Base-by-base conservation (phyloP, 1,140 invertebrate species). In the Orchesella cincta region DNA sequence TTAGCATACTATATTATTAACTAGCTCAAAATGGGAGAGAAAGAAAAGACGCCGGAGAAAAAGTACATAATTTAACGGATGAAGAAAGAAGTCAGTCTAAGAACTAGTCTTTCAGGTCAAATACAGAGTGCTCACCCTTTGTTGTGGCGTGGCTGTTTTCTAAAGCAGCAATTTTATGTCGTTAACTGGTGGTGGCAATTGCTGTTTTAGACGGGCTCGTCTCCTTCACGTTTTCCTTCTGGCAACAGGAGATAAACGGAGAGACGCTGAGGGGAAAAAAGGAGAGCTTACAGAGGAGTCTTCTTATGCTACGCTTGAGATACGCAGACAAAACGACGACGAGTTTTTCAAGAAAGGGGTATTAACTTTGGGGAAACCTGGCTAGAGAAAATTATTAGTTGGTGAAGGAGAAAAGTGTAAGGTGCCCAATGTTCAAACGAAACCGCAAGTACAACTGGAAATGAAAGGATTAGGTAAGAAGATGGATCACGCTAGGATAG, bases 361-460 rank as follows among this genome's bases (percentile, higher is more conserved):
- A n/a, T n/a, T n/a, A n/a, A n/a, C n/a, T n/a, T n/a, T n/a, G n/a
- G n/a, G n/a, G n/a, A n/a, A n/a, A n/a, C n/a, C 28, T 67, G 62
- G 14, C 26, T 67, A 23, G 26, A 67, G 62, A 67, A 67, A 67
- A 67, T 67, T 67, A 67, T 67, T 67, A 67, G 62, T 67, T 67
- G 28, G 62, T 67, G 62, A 67, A 67, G 62, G 31, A 67, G 31
- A 33, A 16, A 67, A 14, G 62, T 57, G 54, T 23, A 26, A 26
- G 54, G 26, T n/a, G 23, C n/a, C n/a, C n/a, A n/a, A 57, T 57
- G 62, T 29, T 26, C 23, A 31, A 5, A 5, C 29, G 31, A 67
- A 31, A 67, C 62, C 62, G 33, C 62, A 67, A 67, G 23, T n/a
- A n/a, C n/a, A n/a, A n/a, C 26, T 5, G n/a, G 62, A 67, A 57